A percentile compares a stretch with the other conserved stretches of the same genome.
Evolutionary conservation across 2,888 invertebrate genomes (phyloP).

Genomic region (Perdita meconis): DNA sequence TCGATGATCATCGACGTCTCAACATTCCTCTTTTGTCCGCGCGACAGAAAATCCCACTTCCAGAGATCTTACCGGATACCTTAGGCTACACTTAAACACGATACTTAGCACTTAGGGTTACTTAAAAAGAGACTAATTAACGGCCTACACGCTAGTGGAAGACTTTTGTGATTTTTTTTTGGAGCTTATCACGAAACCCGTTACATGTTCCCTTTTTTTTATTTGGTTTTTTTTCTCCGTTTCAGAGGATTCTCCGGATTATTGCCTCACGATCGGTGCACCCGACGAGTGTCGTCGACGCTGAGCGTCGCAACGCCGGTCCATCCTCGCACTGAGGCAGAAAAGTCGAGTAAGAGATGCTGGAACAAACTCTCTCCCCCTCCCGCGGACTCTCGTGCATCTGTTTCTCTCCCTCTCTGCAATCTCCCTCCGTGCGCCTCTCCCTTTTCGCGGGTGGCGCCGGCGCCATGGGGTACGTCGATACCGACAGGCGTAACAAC

Average conservation of each 20-base stretch:
- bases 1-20: background rate
- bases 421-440: conserved; percentile 36
- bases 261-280: conserved; percentile 40
- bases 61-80: conserved; percentile 28
- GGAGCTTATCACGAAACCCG: conserved; percentile 48
- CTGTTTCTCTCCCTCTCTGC: conserved; percentile 46
- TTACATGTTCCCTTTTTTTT: conserved; percentile 65
- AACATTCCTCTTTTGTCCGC: too few species aligned
- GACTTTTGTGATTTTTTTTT: conserved; percentile 81
- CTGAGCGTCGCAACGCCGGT: conserved; percentile 79
- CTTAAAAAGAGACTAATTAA: conserved; percentile 40
- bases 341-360: conserved; percentile 68
- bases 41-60: background rate
- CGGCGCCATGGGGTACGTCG: conserved; percentile 80
- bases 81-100: conserved; percentile 52
- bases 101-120: conserved; percentile 51
- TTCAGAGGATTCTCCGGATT: conserved; percentile 32
- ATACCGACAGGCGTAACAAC: conserved; percentile 74
- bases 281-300: conserved; percentile 69
- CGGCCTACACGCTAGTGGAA: conserved; percentile 75
- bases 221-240: background rate
- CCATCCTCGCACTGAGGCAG: conserved; percentile 80
- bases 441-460: conserved; percentile 73
- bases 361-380: conserved; percentile 63
- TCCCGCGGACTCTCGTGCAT: conserved; percentile 37